Conservation (phyloP, 2,113 vertebrate species). For the Galeopterus variegatus region DNA sequence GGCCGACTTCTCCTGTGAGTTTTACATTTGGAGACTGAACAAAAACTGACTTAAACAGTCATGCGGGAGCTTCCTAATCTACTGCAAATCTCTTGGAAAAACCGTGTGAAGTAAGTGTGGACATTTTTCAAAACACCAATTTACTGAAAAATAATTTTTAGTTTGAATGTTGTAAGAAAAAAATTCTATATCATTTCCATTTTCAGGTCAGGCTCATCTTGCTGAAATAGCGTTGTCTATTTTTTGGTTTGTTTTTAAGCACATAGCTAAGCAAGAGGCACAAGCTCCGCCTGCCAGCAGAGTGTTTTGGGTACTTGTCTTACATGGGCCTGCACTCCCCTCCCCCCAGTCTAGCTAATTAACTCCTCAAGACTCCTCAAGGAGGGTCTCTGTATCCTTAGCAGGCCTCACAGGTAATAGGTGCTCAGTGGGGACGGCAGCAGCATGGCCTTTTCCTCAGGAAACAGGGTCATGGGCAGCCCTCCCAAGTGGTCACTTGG, state of each 20-base stretch:
- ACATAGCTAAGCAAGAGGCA: not conserved
- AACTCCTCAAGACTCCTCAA: not conserved
- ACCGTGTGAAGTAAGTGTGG: not conserved
- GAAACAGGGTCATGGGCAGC: not conserved
- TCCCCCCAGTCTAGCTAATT: not conserved
- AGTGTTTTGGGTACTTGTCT: not conserved
- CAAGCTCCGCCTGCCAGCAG: not conserved
- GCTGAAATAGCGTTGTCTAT: not conserved
- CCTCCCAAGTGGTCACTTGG: not conserved
- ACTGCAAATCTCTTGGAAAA: constrained; percentile 44
- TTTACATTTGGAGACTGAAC: constrained; percentile 23
- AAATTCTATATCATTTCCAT: constrained; percentile 1
- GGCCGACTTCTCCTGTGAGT: not conserved
- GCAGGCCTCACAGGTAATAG: not conserved
- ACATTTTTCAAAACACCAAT: not conserved
- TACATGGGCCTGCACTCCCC: not conserved
- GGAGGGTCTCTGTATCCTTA: not conserved
- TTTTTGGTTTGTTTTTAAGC: constrained; percentile 43
- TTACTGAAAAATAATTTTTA: constrained; percentile 43
- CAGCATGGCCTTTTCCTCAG: not conserved
- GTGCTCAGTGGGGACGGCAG: not conserved
- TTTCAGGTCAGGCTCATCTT: constrained; percentile 17
- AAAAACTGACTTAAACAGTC: not conserved
- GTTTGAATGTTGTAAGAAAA: constrained; percentile 40
- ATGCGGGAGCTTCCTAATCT: not conserved